Conservation (phyloP, 23 tunicate genomes). For the Trididemnum nubilum region DNA sequence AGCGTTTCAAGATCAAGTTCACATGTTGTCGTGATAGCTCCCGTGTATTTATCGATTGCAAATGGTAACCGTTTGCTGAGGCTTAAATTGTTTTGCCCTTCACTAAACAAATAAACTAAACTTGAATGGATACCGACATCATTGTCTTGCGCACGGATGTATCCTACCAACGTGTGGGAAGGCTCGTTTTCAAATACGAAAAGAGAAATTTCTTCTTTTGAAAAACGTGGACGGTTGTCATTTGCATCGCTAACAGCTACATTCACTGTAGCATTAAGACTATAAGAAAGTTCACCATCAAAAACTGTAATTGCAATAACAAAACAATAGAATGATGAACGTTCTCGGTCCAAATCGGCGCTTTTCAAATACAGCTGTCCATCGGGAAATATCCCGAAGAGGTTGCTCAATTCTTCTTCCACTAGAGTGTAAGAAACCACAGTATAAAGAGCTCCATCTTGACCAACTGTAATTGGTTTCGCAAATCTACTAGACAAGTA, state of each 20-base stretch:
- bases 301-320: background rate
- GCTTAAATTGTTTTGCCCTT: background rate
- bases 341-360: conserved; percentile 31
- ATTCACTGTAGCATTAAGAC: background rate
- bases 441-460: background rate
- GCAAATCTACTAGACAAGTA: conserved; percentile 9
- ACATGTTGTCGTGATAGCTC: conserved; percentile 46
- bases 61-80: conserved; percentile 30
- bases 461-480: background rate
- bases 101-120: conserved; percentile 5
- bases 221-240: conserved; percentile 45
- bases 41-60: conserved; percentile 36
- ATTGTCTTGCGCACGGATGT: conserved; percentile 39
- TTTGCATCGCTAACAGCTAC: conserved; percentile 37
- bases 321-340: background rate
- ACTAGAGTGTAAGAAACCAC: conserved; percentile 6
- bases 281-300: background rate
- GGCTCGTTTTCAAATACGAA: conserved; percentile 10
- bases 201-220: background rate
- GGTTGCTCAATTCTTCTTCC: conserved; percentile 11
- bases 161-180: conserved; percentile 35
- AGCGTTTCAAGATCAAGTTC: conserved; percentile 32
- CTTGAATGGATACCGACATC: conserved; percentile 52
- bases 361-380: conserved; percentile 43
- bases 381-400: conserved; percentile 48